A percentile compares a stretch with the other conserved stretches of the same genome.
Evolutionary conservation across 2,113 vertebrate genomes (phyloP).

Genomic region (Pachypanchax playfairii): DNA sequence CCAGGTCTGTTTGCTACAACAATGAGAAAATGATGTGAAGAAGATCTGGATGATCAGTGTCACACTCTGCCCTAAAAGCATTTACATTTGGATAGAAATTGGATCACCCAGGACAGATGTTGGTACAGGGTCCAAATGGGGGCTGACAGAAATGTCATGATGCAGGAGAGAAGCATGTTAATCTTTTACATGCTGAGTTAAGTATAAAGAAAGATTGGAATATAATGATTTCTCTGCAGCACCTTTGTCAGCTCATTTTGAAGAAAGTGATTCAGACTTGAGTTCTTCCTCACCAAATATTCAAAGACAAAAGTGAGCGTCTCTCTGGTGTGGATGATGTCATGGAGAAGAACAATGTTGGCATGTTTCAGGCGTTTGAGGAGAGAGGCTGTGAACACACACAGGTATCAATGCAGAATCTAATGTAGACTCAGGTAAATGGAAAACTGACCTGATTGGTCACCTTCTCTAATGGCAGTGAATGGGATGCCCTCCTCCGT

Average conservation of each 20-base stretch:
- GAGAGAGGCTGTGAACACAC: constrained; percentile 81
- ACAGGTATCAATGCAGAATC: neutral
- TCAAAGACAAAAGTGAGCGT: constrained; percentile 92
- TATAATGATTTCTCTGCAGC: neutral
- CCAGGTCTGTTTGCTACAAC: constrained; percentile 87
- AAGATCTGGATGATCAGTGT: too few species aligned
- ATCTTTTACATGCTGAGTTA: too few species aligned
- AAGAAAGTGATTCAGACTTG: neutral
- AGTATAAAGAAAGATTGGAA: too few species aligned
- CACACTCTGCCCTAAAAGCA: neutral
- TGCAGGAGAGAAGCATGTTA: neutral
- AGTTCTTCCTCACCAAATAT: constrained; percentile 84
- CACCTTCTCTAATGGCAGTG: constrained; percentile 90
- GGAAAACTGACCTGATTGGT: constrained; percentile 1
- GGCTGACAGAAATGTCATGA: too few species aligned
- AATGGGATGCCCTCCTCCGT: constrained; percentile 89
- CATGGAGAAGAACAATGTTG: constrained; percentile 90
- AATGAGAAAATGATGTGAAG: neutral
- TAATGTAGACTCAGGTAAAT: neutral
- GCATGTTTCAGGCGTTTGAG: constrained; percentile 90
- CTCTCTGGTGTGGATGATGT: constrained; percentile 90
- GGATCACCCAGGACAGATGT: too few species aligned
- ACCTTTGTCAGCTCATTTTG: neutral
- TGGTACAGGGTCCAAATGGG: too few species aligned
- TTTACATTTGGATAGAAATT: too few species aligned